Evolutionary conservation across 2,797 vertebrate genomes (phyloP).

Genomic region (Falco peregrinus): DNA sequence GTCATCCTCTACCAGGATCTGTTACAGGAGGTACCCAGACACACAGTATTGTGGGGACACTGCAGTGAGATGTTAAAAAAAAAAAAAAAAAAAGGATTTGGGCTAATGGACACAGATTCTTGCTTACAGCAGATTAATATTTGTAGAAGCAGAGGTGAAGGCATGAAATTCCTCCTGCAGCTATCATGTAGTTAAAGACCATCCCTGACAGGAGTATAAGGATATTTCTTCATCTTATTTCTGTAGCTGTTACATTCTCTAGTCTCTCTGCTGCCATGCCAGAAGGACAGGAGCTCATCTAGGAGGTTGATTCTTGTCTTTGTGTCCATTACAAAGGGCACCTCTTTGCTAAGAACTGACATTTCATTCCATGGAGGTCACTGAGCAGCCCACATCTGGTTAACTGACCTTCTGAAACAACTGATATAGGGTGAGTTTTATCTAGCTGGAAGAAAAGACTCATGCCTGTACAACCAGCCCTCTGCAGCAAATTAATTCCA

Average conservation of each 20-base stretch:
- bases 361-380: neutral
- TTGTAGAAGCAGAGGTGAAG: neutral
- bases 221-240: neutral
- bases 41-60: neutral
- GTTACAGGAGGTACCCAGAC: neutral
- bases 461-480: neutral
- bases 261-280: neutral
- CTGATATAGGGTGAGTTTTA: neutral
- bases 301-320: neutral
- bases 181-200: neutral
- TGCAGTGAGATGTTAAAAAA: too few relatives aligned
- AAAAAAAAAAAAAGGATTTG: neutral
- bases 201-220: neutral
- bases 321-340: neutral
- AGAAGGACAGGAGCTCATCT: neutral
- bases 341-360: neutral
- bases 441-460: neutral
- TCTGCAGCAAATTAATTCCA: slow-evolving; percentile 12
- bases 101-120: neutral
- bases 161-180: neutral
- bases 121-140: neutral
- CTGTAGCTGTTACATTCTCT: neutral
- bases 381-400: neutral
- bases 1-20: neutral
- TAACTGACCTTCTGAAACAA: neutral